Evolutionary conservation across 1,140 invertebrate species (phyloP).

Genomic region (Yoshiicerus persimilis): DNA sequence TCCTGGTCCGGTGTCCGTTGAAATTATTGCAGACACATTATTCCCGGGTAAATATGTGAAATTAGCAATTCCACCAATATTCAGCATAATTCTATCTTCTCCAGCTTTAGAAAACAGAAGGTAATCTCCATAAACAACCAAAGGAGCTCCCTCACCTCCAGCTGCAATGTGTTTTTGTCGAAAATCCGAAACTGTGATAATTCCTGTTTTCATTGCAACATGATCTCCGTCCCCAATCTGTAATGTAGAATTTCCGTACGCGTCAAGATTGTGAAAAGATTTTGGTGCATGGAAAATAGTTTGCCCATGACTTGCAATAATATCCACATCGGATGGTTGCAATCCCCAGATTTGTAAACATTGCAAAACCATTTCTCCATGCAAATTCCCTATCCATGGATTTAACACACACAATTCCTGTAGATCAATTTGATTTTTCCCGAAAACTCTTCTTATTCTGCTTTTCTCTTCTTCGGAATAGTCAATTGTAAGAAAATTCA

Average conservation of each 20-base stretch:
- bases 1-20: slow-evolving; percentile 32
- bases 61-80: slow-evolving; percentile 39
- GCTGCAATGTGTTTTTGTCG: slow-evolving; percentile 29
- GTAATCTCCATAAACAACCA: slow-evolving; percentile 27
- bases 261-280: background rate
- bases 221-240: slow-evolving; percentile 39
- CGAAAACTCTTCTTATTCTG: slow-evolving; percentile 15
- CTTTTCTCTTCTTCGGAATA: background rate
- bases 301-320: slow-evolving; percentile 39
- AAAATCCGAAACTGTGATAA: slow-evolving; percentile 36
- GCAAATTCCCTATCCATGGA: slow-evolving; percentile 25
- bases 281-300: slow-evolving; percentile 35
- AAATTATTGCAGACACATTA: background rate
- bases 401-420: slow-evolving; percentile 25
- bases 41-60: slow-evolving; percentile 19
- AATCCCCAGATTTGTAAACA: slow-evolving; percentile 15
- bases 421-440: background rate
- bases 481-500: slow-evolving; percentile 6
- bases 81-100: slow-evolving; percentile 30
- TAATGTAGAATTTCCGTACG: slow-evolving; percentile 16
- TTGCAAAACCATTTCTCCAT: slow-evolving; percentile 27
- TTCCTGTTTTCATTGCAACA: slow-evolving; percentile 24
- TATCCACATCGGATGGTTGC: background rate
- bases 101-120: slow-evolving; percentile 27
- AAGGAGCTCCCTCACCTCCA: slow-evolving; percentile 36